Evolutionary conservation across 2,113 vertebrate genomes (phyloP).

Genomic region (Etheostoma cragini): DNA sequence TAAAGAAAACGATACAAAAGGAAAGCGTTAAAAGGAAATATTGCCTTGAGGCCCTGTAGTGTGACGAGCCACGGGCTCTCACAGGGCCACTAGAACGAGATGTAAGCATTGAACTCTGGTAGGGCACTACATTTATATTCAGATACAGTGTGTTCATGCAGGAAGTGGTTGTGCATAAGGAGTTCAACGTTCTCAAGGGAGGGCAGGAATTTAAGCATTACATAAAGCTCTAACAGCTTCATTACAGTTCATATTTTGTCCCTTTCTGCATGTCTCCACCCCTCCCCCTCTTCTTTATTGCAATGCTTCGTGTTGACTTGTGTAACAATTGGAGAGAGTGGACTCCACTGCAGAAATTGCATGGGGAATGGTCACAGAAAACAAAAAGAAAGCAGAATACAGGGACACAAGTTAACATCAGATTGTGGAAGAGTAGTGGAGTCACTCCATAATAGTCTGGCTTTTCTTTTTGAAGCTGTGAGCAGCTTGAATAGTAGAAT

Average conservation of each 20-base stretch:
- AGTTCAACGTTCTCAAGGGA: conserved; percentile 7
- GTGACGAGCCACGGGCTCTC: background rate
- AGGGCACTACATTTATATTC: conserved; percentile 13
- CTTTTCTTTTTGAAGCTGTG: conserved; percentile 1
- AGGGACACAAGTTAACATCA: background rate
- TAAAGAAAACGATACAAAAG: background rate
- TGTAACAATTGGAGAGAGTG: conserved; percentile 13
- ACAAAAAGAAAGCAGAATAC: conserved; percentile 1
- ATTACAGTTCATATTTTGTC: conserved; percentile 28
- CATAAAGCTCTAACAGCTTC: conserved; percentile 49
- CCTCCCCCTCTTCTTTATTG: conserved; percentile 19
- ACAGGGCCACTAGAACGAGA: conserved; percentile 1
- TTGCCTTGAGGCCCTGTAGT: background rate
- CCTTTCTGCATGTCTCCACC: background rate
- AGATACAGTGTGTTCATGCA: conserved; percentile 18
- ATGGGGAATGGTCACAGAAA: background rate
- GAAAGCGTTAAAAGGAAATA: background rate
- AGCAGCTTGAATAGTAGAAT: background rate
- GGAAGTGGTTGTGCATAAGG: conserved; percentile 15
- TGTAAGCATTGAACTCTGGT: background rate
- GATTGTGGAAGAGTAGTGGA: background rate
- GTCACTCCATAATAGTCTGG: background rate
- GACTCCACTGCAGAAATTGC: background rate
- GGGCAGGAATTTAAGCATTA: conserved; percentile 43
- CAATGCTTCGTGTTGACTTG: conserved; percentile 26